These are phyloP conservation scores for Drosophila picticornis DNA, from an alignment of 2,888 invertebrate genomes.

Conservation along the genomic window DNA sequence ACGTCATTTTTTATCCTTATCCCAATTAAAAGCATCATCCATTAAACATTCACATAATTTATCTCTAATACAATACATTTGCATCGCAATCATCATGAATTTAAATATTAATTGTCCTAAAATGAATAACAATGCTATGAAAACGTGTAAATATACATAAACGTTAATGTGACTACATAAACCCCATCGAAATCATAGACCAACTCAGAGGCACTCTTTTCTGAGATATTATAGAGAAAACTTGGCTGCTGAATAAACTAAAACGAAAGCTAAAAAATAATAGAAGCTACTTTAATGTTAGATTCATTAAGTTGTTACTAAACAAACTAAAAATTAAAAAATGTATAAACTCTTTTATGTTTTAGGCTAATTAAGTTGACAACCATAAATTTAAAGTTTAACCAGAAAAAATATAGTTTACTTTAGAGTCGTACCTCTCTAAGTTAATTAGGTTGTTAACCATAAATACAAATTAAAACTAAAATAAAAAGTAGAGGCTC, in stretches of 20 bases:
- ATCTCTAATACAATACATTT: constrained; percentile 32
- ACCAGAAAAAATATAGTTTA: background rate
- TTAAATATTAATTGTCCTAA: constrained; percentile 46
- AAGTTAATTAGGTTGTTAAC: background rate
- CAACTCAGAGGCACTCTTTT: constrained; percentile 3
- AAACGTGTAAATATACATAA: constrained; percentile 75
- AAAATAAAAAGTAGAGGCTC: no score
- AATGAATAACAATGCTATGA: constrained; percentile 28
- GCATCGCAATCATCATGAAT: constrained; percentile 44
- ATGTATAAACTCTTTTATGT: no score
- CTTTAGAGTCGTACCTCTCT: background rate
- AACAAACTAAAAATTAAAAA: no score
- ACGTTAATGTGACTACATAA: constrained; percentile 44
- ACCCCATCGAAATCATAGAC: constrained; percentile 17
- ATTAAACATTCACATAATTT: constrained; percentile 39
- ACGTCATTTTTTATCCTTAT: constrained; percentile 18
- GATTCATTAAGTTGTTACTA: no score
- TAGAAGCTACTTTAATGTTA: background rate
- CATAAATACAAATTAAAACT: background rate
- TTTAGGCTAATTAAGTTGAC: no score
- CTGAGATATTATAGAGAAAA: background rate
- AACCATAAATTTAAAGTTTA: background rate
- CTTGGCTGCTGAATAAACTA: background rate
- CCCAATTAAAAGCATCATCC: constrained; percentile 41
- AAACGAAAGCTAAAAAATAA: background rate